A percentile compares a stretch with the other conserved stretches of the same genome.
These are phyloP conservation scores for Coelopa pilipes DNA, from an alignment of 2,888 invertebrate genomes.

Conservation along the genomic window DNA sequence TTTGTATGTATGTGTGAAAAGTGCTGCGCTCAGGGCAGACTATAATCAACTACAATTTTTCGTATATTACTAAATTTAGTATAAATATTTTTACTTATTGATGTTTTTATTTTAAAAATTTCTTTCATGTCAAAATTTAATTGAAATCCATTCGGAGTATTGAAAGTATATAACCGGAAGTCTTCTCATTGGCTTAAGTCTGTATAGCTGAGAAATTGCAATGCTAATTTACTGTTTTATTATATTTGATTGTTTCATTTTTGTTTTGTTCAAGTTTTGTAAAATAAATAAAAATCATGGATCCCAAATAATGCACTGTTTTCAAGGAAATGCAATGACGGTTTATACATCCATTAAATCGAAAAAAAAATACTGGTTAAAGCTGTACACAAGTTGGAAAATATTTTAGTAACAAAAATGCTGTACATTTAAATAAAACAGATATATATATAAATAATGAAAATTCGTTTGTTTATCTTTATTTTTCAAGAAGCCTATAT, in stretches of 20 bases:
- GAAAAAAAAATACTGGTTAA: no score
- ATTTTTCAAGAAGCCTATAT: no score
- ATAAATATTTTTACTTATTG: conserved; percentile 22
- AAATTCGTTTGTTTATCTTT: no score
- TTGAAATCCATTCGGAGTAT: not conserved
- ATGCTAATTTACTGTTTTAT: no score
- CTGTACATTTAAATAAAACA: no score
- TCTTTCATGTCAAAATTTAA: conserved; percentile 4
- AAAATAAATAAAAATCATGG: conserved; percentile 2
- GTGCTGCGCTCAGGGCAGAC: not conserved
- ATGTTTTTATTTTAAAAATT: not conserved
- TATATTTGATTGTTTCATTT: conserved; percentile 1
- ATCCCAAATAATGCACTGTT: no score
- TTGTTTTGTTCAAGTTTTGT: conserved; percentile 3
- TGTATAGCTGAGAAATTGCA: no score
- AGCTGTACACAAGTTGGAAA: no score
- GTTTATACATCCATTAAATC: no score
- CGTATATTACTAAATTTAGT: conserved; percentile 21
- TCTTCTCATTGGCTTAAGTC: not conserved
- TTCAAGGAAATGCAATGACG: no score
- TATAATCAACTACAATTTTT: conserved; percentile 7
- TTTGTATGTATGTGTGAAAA: not conserved
- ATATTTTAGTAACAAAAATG: no score
- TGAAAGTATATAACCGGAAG: not conserved
- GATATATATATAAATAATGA: no score